A percentile compares a stretch with the other conserved stretches of the same genome.
Conservation (phyloP, 2,113 vertebrate genomes). For the Peromyscus polionotus region DNA sequence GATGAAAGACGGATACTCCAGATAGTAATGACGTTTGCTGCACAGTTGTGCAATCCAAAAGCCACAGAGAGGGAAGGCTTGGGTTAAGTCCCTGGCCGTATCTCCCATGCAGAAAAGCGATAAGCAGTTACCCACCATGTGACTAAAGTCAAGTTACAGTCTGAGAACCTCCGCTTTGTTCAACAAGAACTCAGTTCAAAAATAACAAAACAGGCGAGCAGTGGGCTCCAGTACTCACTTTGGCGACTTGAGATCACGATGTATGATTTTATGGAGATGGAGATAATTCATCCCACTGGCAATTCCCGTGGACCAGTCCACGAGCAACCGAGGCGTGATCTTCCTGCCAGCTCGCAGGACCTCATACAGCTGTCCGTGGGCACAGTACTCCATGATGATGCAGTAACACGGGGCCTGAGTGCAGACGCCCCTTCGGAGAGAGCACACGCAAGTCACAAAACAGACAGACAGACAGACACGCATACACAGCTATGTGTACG, state of each 20-base stretch:
- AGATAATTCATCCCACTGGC: constrained; percentile 99
- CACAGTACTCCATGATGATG: constrained; percentile 99
- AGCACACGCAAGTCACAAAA: constrained; percentile 37
- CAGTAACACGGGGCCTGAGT: constrained; percentile 99
- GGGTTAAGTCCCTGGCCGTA: neutral
- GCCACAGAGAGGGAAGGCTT: constrained; percentile 11
- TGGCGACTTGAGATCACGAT: constrained; percentile 99
- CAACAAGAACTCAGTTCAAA: constrained; percentile 47
- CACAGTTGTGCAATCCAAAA: neutral
- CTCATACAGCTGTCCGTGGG: constrained; percentile 98
- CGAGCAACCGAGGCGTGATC: constrained; percentile 94
- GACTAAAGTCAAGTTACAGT: neutral
- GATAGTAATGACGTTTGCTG: constrained; percentile 6
- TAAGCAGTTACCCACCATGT: neutral
- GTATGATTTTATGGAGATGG: constrained; percentile 99
- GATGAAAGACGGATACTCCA: neutral
- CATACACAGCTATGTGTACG: neutral
- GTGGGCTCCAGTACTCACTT: constrained; percentile 90
- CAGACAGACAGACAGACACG: neutral
- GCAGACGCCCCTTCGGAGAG: constrained; percentile 94
- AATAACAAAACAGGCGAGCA: neutral
- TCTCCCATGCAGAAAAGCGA: neutral
- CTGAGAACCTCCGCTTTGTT: neutral
- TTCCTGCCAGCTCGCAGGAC: constrained; percentile 96
- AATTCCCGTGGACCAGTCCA: constrained; percentile 98